Evolutionary conservation across 2,888 invertebrate genomes (phyloP).

Genomic region (Alloscopus bannaensis): DNA sequence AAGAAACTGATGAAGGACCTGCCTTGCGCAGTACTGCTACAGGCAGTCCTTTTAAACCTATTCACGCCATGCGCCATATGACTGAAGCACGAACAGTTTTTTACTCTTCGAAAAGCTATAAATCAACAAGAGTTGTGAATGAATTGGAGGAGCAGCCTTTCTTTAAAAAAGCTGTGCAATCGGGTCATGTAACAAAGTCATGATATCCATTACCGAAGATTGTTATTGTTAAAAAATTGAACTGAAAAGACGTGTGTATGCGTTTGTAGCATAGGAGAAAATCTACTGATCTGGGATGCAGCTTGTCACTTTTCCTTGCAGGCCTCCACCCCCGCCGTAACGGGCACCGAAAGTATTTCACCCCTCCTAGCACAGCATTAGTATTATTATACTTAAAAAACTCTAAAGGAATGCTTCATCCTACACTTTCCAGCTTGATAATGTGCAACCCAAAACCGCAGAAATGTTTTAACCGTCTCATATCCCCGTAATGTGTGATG

Average conservation of each 20-base stretch:
- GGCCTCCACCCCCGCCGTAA: conserved; percentile 38
- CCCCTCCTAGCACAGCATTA: conserved; percentile 1
- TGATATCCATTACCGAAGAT: conserved; percentile 49
- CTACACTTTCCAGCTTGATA: conserved; percentile 40
- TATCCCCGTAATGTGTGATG: too few species aligned
- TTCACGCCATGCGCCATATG: conserved; percentile 21
- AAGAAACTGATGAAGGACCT: conserved; percentile 28
- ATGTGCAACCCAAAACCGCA: conserved; percentile 69
- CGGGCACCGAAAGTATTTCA: conserved; percentile 33
- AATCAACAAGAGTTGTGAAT: conserved; percentile 36
- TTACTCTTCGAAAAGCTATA: conserved; percentile 22
- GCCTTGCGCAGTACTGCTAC: neutral
- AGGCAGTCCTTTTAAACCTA: neutral
- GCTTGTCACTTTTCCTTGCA: neutral
- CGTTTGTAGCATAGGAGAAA: conserved; percentile 14
- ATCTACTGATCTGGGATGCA: conserved; percentile 13
- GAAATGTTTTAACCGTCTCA: conserved; percentile 60
- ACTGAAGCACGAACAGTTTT: neutral
- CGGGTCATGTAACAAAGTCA: conserved; percentile 59
- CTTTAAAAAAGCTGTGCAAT: conserved; percentile 20
- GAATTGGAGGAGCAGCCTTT: too few species aligned
- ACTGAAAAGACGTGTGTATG: conserved; percentile 32
- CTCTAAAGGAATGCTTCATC: too few species aligned
- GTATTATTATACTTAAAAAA: conserved; percentile 36
- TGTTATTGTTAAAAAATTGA: conserved; percentile 57